A percentile compares a stretch with the other conserved stretches of the same genome.
These are phyloP conservation scores for Melanotaenia maccullochi DNA, from an alignment of 2,797 vertebrate species.

Conservation along the genomic window DNA sequence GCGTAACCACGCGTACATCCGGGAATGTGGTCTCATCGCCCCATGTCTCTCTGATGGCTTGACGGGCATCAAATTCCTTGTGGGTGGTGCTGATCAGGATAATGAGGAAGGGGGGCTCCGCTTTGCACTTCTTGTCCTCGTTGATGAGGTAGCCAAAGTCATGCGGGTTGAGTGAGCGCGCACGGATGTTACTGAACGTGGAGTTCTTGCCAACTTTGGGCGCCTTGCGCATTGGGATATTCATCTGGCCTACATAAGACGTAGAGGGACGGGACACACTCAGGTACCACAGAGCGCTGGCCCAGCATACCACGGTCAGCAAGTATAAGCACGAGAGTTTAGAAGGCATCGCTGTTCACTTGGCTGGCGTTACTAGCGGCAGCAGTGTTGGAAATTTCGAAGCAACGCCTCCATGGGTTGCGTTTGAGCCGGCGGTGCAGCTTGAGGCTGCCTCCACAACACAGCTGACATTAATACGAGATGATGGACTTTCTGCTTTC, in stretches of 20 bases:
- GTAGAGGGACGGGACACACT: constrained; percentile 93
- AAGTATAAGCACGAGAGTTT: constrained; percentile 97
- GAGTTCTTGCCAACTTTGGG: constrained; percentile 86
- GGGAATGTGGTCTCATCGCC: constrained; percentile 94
- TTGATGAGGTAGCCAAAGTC: constrained; percentile 95
- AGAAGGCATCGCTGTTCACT: constrained; percentile 90
- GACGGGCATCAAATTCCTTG: constrained; percentile 97
- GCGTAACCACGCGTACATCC: constrained; percentile 90
- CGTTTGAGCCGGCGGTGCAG: constrained; percentile 77
- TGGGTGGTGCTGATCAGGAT: constrained; percentile 99
- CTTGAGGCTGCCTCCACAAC: constrained; percentile 81
- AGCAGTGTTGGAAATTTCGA: constrained; percentile 68
- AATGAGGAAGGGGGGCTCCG: constrained; percentile 89
- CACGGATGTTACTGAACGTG: constrained; percentile 94
- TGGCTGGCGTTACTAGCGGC: constrained; percentile 57
- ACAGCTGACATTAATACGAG: constrained; percentile 76
- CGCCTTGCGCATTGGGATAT: constrained; percentile 82
- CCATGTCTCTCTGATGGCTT: constrained; percentile 98
- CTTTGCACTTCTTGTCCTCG: constrained; percentile 93
- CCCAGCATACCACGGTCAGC: constrained; percentile 98
- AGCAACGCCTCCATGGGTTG: constrained; percentile 77
- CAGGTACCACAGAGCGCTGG: constrained; percentile 98
- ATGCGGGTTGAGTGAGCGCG: constrained; percentile 96
- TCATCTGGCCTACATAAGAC: constrained; percentile 89
- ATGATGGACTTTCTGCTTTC: constrained; percentile 38